Percentiles rank a stretch among this genome's conserved stretches.
Evolutionary conservation across 2,888 invertebrate genomes (phyloP).

Genomic region (Platycheirus rosarum): DNA sequence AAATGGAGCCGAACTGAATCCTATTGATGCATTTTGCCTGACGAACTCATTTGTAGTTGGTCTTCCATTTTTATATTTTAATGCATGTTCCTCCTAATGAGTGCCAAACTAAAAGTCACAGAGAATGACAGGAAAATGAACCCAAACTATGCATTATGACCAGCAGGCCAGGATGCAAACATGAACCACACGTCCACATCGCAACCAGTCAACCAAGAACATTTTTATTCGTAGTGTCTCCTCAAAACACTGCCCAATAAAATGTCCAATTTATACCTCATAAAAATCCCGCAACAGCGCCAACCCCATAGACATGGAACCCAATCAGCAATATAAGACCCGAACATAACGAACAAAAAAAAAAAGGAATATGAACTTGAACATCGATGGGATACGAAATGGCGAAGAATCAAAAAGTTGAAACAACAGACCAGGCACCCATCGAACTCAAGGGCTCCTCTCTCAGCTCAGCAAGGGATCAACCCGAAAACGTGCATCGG

Average conservation of each 20-base stretch:
- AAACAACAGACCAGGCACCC: constrained; percentile 50
- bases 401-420: constrained; percentile 29
- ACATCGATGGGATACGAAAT: constrained; percentile 18
- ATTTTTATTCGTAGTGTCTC: constrained; percentile 59
- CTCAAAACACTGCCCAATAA: constrained; percentile 64
- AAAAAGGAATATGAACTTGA: neutral
- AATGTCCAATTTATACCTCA: constrained; percentile 71
- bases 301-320: constrained; percentile 44
- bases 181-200: constrained; percentile 2
- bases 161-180: constrained; percentile 36
- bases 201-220: constrained; percentile 31
- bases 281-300: constrained; percentile 61
- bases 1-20: too few relatives aligned
- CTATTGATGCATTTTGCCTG: constrained; percentile 1
- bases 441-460: constrained; percentile 34
- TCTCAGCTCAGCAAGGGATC: constrained; percentile 36
- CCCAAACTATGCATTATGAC: constrained; percentile 8
- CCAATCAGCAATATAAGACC: constrained; percentile 67
- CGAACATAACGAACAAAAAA: constrained; percentile 6
- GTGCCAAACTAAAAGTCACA: constrained; percentile 57
- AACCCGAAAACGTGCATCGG: constrained; percentile 5
- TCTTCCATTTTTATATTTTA: constrained; percentile 12
- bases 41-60: constrained; percentile 31
- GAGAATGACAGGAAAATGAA: constrained; percentile 3
- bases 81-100: constrained; percentile 57